Conservation (phyloP, 2,113 vertebrate species). For the Oryzias melastigma region DNA sequence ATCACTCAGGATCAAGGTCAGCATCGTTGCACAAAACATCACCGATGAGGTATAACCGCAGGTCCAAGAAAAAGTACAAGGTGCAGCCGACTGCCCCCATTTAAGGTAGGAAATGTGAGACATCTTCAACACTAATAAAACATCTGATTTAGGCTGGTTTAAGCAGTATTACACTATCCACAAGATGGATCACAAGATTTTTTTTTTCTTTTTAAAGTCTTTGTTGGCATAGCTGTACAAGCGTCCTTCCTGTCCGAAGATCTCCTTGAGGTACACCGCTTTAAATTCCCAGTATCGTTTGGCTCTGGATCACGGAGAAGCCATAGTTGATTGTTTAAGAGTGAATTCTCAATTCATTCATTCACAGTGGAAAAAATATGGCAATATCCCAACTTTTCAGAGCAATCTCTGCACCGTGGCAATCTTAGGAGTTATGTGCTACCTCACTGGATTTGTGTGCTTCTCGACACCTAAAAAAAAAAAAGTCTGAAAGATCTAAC, state of each 20-base stretch:
- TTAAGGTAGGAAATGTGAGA: constrained; percentile 62
- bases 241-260: constrained; percentile 27
- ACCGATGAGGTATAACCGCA: constrained; percentile 75
- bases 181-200: constrained; percentile 51
- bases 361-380: constrained; percentile 75
- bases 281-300: constrained; percentile 39
- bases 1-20: constrained; percentile 61
- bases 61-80: constrained; percentile 72
- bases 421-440: constrained; percentile 68
- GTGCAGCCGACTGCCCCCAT: constrained; percentile 59
- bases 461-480: constrained; percentile 58
- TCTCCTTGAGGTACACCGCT: constrained; percentile 57
- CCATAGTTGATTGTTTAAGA: constrained; percentile 65
- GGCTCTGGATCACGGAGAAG: constrained; percentile 53
- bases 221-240: constrained; percentile 68
- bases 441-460: constrained; percentile 64
- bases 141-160: constrained; percentile 69
- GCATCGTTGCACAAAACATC: constrained; percentile 55
- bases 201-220: constrained; percentile 34
- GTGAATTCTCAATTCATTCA: constrained; percentile 66
- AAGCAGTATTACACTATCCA: constrained; percentile 62
- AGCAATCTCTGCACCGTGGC: constrained; percentile 73
- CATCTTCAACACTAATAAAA: constrained; percentile 58
- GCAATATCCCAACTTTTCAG: constrained; percentile 65
- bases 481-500: constrained; percentile 40